These are phyloP conservation scores for Kryptolebias marmoratus DNA, from an alignment of 2,113 vertebrate species.

Conservation along the genomic window DNA sequence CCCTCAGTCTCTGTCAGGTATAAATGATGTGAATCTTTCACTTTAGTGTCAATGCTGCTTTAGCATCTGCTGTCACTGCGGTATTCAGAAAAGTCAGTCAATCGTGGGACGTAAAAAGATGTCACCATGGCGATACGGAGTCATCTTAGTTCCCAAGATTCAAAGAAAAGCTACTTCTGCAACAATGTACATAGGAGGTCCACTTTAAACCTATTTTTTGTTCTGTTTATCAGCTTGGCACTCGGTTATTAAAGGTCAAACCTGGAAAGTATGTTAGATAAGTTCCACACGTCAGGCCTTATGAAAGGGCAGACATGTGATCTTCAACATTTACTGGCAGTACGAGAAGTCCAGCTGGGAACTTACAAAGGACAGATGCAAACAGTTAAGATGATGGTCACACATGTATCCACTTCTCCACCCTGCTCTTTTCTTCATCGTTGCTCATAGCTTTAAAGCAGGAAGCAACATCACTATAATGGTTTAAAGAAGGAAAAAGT, in stretches of 20 bases:
- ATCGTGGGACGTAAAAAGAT: constrained; percentile 54
- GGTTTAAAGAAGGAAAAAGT: constrained; percentile 6
- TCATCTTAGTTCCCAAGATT: constrained; percentile 23
- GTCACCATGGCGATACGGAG: constrained; percentile 53
- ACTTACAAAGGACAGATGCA: constrained; percentile 52
- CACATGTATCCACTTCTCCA: constrained; percentile 20
- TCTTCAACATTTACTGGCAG: constrained; percentile 34
- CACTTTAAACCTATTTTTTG: constrained; percentile 24
- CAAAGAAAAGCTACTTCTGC: constrained; percentile 27
- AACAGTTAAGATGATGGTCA: constrained; percentile 30
- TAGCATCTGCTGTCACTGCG: constrained; percentile 12
- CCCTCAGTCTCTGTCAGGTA: constrained; percentile 15
- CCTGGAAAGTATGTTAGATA: constrained; percentile 45
- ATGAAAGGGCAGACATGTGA: constrained; percentile 22
- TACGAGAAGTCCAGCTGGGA: background rate
- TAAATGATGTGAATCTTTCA: constrained; percentile 20
- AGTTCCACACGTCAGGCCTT: constrained; percentile 18
- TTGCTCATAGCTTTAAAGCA: background rate
- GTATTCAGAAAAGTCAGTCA: constrained; percentile 58
- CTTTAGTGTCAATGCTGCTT: constrained; percentile 9
- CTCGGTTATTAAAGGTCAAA: constrained; percentile 30
- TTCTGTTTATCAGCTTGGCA: constrained; percentile 29
- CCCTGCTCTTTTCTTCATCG: background rate
- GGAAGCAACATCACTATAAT: background rate
- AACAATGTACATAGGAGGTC: constrained; percentile 9